Evolutionary conservation across 2,113 vertebrate genomes (phyloP), one percentile per base, ranked within the genome.

Genomic region (Pterophyllum scalare): DNA sequence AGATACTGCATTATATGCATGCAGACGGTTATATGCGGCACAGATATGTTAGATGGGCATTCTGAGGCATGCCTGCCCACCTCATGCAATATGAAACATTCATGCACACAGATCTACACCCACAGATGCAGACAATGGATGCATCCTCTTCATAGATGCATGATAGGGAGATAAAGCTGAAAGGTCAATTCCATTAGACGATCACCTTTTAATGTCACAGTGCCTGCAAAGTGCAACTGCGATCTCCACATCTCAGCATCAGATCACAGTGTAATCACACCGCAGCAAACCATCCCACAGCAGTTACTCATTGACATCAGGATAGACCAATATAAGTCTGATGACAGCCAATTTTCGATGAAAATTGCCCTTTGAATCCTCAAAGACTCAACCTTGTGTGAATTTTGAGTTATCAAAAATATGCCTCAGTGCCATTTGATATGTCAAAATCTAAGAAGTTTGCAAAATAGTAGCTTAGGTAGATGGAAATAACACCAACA

Each of bases 161-260:
- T 92, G 90, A 92, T 93, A 54, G 81, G 77, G 75, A 89, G 91
- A 93, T 87, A 83, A 87, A 83, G 82, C 88, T 59, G 80, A 93
- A 93, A 94, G 92, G 94, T 94, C 92, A 88, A 19, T 54, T 93
- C 92, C 92, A 93, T 95, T 93, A 93, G 88, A 91, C 77, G 24
- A 81, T 87, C 92, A 84, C 88, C 78, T 91, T 92, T 93, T 94
- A 93, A 94, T 94, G 92, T 92, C 94, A 93, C 77, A 62, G 80
- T 67, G 78, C 61, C 82, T 84, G 74, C 56, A 93, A 94, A 91
- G 84, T 90, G 91, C 91, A 84, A 70, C 79, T 31, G 80, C 22
- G 28, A 79, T 77, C 80, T 80, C 62, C 75, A 38, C 35, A 31
- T 82, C 85, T 81, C 28, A 14, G 40, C 80, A 26, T 77, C 82